A percentile compares a stretch with the other conserved stretches of the same genome.
Evolutionary conservation across 2,888 invertebrate species (phyloP).

Genomic region (Lycaena phlaeas): DNA sequence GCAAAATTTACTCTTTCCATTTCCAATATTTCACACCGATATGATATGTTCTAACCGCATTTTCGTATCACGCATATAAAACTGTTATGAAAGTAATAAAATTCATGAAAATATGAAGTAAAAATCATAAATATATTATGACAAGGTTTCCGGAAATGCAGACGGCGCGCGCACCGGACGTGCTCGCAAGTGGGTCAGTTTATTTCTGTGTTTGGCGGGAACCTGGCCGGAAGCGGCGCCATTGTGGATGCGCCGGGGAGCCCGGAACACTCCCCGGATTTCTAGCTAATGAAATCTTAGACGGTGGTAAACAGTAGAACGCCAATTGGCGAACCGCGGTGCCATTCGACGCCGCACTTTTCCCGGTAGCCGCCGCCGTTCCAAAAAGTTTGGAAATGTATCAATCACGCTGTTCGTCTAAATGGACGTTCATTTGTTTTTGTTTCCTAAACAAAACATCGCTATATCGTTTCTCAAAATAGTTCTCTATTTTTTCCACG

Average conservation of each 20-base stretch:
- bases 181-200: slow-evolving; percentile 67
- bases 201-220: slow-evolving; percentile 72
- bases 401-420: slow-evolving; percentile 7
- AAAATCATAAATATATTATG: slow-evolving; percentile 65
- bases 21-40: neutral
- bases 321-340: slow-evolving; percentile 29
- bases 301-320: slow-evolving; percentile 38
- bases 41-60: neutral
- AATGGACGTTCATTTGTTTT: neutral
- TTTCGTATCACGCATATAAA: slow-evolving; percentile 7
- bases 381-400: slow-evolving; percentile 3
- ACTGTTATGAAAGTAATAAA: slow-evolving; percentile 14
- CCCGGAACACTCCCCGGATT: slow-evolving; percentile 68
- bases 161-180: slow-evolving; percentile 53
- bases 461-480: no score
- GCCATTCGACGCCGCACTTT: slow-evolving; percentile 18
- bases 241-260: slow-evolving; percentile 67
- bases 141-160: slow-evolving; percentile 69
- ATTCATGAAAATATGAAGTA: slow-evolving; percentile 16
- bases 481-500: no score
- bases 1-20: no score
- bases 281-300: slow-evolving; percentile 66
- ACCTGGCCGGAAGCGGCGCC: slow-evolving; percentile 69
- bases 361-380: neutral
- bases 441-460: neutral